Evolutionary conservation across 1,140 invertebrate species (phyloP), one percentile per base, ranked within the genome.

Genomic region (Neodiprion lecontei): DNA sequence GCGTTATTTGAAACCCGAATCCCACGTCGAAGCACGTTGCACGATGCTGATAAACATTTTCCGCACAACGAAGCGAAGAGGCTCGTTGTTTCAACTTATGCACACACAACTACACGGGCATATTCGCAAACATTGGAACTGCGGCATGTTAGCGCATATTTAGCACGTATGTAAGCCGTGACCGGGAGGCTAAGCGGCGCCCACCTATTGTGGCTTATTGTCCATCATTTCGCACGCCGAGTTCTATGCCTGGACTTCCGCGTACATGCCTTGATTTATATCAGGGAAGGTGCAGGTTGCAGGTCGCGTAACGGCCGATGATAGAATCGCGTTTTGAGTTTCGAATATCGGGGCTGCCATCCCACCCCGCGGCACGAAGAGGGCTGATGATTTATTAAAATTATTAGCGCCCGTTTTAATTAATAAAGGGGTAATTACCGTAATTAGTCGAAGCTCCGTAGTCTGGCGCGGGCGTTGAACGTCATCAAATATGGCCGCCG

Each of bases 101-200:
- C 28, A 40, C 28, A 40, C 28, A 40, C 2, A 40, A 40, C 28
- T 5, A 5, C 28, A 3, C 28, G 5, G 28, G 28, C 2, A 40
- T 40, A 40, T 40, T 40, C 28, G 28, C 28, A 40, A 40, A 40
- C 28, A 40, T 40, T 40, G 28, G 5, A 40, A 40, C 28, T 40
- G 28, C 28, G 28, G 28, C 28, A 40, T 1, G 28, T 40, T 61
- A 61, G 53, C 11, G 53, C 11, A 61, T 79, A 84, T 81, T 85
- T 85, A 78, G 86, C 86, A 87, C 86, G 86, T 87, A 85, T 82
- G 71, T 73, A 73, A 81, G 77, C 72, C 87, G 86, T 88, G 87
- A 88, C 80, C 75, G 75, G 77, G 75, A 74, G 87, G 74, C 77
- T 74, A 78, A 83, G 81, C 77, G 75, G 75, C 70, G 79, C 67